These are phyloP conservation scores for Cenopis cana DNA, from an alignment of 2,888 invertebrate genomes.

Conservation along the genomic window DNA sequence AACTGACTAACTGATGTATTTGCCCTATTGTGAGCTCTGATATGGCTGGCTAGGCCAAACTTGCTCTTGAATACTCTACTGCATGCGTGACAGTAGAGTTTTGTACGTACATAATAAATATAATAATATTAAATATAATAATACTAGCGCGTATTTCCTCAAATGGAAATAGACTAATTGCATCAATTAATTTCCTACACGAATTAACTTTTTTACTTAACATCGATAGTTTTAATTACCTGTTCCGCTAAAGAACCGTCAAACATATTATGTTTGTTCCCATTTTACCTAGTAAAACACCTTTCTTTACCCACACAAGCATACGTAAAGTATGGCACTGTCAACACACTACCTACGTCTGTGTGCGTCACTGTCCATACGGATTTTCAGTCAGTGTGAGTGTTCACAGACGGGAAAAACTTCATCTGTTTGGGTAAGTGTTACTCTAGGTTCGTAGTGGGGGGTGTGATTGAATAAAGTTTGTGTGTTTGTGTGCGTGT, in stretches of 20 bases:
- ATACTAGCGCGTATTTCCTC: constrained; percentile 20
- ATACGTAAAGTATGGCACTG: constrained; percentile 42
- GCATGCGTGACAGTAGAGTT: too few relatives aligned
- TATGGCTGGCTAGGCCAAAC: too few relatives aligned
- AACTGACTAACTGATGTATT: too few relatives aligned
- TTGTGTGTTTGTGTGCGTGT: constrained; percentile 65
- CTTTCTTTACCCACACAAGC: constrained; percentile 81
- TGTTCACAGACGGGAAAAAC: constrained; percentile 21
- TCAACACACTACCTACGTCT: constrained; percentile 36
- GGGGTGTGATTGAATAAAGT: constrained; percentile 45
- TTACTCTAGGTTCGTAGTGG: constrained; percentile 4
- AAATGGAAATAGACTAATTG: constrained; percentile 28
- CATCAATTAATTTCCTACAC: constrained; percentile 37
- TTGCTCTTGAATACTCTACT: too few relatives aligned
- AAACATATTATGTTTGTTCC: constrained; percentile 62
- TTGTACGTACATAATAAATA: too few relatives aligned
- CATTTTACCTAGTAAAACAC: constrained; percentile 81
- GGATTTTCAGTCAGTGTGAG: constrained; percentile 35
- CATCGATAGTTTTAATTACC: constrained; percentile 59
- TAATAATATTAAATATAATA: too few relatives aligned
- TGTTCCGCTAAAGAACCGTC: constrained; percentile 64
- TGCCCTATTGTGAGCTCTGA: too few relatives aligned
- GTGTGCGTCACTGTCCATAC: constrained; percentile 45
- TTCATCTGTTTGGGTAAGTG: constrained; percentile 44
- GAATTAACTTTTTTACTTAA: constrained; percentile 42